Percentiles rank a stretch among this genome's conserved stretches.
Conservation (phyloP, 2,113 vertebrate species). For the Ciconia boyciana region DNA sequence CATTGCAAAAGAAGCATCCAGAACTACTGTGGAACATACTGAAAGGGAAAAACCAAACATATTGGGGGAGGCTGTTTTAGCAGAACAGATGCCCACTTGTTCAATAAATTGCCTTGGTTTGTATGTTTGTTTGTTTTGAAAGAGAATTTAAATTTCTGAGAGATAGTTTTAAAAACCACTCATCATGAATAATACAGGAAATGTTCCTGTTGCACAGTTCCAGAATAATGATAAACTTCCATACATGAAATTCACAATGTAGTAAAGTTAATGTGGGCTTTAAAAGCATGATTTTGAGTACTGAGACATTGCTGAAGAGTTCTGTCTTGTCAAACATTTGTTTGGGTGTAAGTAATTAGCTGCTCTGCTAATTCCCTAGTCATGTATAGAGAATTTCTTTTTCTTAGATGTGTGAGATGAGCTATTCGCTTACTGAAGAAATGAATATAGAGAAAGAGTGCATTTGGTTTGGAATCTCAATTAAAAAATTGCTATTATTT, state of each 20-base stretch:
- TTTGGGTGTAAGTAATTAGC: background rate
- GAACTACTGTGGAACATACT: background rate
- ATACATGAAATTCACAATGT: background rate
- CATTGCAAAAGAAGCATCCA: background rate
- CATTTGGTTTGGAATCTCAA: background rate
- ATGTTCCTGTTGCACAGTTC: background rate
- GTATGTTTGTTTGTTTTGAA: slow-evolving; percentile 12
- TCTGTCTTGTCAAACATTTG: background rate
- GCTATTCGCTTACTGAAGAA: background rate
- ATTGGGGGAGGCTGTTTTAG: background rate
- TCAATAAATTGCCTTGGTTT: background rate
- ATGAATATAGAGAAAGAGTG: background rate
- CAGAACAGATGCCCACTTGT: background rate
- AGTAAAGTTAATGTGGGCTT: background rate
- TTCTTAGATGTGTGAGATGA: background rate
- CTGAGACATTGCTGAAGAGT: background rate
- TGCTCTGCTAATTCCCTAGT: background rate
- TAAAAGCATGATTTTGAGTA: background rate
- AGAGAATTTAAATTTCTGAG: slow-evolving; percentile 20
- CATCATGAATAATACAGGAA: background rate
- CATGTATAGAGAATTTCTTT: background rate
- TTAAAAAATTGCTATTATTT: background rate
- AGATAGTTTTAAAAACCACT: slow-evolving; percentile 7
- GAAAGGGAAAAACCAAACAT: background rate
- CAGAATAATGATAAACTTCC: background rate